These are phyloP conservation scores for Agrypnia vestita DNA, from an alignment of 1,140 invertebrate species.

Conservation along the genomic window DNA sequence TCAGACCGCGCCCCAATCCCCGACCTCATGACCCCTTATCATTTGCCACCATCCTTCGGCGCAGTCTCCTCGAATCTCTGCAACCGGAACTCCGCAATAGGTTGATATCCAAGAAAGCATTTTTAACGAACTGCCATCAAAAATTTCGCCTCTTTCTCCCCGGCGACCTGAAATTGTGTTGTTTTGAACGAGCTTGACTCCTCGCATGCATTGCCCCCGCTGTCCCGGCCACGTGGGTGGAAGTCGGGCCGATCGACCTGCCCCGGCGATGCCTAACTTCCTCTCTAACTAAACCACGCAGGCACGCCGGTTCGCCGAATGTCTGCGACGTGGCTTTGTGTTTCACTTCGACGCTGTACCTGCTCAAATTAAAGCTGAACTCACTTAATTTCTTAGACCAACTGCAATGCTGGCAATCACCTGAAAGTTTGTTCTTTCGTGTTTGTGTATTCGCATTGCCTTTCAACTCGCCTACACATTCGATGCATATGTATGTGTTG, in stretches of 20 bases:
- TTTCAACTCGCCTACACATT: no score
- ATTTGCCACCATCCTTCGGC: conserved; percentile 9
- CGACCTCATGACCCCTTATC: conserved; percentile 37
- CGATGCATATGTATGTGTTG: no score
- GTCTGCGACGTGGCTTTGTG: conserved; percentile 10
- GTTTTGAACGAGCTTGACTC: background rate
- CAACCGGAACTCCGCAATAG: background rate
- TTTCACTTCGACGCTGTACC: background rate
- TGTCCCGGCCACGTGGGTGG: conserved; percentile 36
- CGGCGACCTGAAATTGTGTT: background rate
- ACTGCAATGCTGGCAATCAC: no score
- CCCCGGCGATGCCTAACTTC: conserved; percentile 11
- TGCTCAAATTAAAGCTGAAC: background rate
- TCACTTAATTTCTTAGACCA: background rate
- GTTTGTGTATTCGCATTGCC: no score
- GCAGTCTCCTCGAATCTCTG: conserved; percentile 9
- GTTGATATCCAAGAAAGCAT: background rate
- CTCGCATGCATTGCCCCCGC: conserved; percentile 20
- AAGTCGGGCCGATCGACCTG: conserved; percentile 21
- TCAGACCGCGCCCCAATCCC: conserved; percentile 20
- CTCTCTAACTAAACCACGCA: background rate
- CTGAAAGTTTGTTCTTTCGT: no score
- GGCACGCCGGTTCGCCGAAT: background rate
- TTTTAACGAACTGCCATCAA: background rate
- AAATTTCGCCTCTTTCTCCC: background rate